Percentiles rank a stretch among this genome's conserved stretches.
These are phyloP conservation scores for Heliconius erato DNA, from an alignment of 2,888 invertebrate genomes.

Conservation along the genomic window DNA sequence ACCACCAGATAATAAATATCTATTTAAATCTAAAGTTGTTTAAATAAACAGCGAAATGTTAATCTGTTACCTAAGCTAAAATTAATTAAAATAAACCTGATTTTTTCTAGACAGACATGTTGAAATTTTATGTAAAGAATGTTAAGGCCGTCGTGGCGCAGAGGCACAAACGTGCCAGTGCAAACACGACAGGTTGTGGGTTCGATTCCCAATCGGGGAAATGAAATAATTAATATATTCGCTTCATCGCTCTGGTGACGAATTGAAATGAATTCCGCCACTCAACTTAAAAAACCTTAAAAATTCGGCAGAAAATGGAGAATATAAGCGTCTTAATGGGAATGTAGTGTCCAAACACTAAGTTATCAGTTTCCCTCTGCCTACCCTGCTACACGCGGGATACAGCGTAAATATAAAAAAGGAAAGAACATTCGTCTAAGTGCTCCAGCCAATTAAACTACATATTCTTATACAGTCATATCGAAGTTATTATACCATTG, in stretches of 20 bases:
- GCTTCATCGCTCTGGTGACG: too few species aligned
- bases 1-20: constrained; percentile 8
- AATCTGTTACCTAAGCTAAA: neutral
- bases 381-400: neutral
- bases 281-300: too few species aligned
- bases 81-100: neutral
- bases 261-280: too few species aligned
- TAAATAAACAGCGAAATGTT: neutral
- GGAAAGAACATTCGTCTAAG: neutral
- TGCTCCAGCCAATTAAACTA: neutral
- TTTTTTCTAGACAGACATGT: neutral
- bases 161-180: too few species aligned
- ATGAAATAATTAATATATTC: too few species aligned
- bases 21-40: neutral
- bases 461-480: neutral
- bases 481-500: neutral
- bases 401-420: too few species aligned
- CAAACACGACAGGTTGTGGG: too few species aligned
- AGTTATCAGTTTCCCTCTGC: neutral
- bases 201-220: too few species aligned
- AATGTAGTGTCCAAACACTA: too few species aligned
- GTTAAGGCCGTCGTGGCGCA: too few species aligned
- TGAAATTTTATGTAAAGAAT: neutral
- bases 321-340: too few species aligned
- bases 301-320: too few species aligned